Evolutionary conservation across 2,797 vertebrate species (phyloP).

Genomic region (Silurus aristotelis): DNA sequence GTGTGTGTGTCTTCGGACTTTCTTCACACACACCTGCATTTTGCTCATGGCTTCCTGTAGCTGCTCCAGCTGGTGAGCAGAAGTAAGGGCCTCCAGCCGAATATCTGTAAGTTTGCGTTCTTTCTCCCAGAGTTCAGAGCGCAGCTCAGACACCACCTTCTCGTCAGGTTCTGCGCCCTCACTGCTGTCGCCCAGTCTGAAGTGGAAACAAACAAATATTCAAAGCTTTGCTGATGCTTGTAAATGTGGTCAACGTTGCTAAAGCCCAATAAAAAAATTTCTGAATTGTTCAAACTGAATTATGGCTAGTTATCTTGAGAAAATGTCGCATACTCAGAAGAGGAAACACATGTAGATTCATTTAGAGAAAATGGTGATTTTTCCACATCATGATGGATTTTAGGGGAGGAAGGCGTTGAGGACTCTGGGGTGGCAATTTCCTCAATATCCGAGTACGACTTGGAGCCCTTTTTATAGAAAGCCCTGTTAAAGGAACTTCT

Average conservation of each 20-base stretch:
- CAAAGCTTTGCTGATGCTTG: background rate
- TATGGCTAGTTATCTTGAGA: background rate
- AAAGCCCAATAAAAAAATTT: background rate
- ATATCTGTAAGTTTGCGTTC: constrained; percentile 97
- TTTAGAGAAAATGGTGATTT: constrained; percentile 71
- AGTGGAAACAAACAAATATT: background rate
- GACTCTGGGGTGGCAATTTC: constrained; percentile 96
- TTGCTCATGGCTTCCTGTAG: constrained; percentile 94
- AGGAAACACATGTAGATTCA: constrained; percentile 77
- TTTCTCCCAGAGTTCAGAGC: constrained; percentile 95
- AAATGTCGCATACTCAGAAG: constrained; percentile 71
- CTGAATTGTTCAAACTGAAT: background rate
- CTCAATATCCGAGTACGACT: constrained; percentile 96
- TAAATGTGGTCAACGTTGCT: background rate
- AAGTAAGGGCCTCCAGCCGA: constrained; percentile 92
- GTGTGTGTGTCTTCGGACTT: background rate
- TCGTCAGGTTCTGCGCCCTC: constrained; percentile 76
- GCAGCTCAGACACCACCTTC: constrained; percentile 89
- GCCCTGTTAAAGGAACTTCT: constrained; percentile 99
- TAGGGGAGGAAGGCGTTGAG: constrained; percentile 93
- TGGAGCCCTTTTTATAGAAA: constrained; percentile 96
- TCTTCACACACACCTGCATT: constrained; percentile 84
- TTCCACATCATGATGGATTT: constrained; percentile 80
- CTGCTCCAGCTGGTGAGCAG: constrained; percentile 94
- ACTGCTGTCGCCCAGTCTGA: constrained; percentile 77